Base-by-base conservation (phyloP, 2,888 invertebrate species). In the Hermaeophaga mercurialis region DNA sequence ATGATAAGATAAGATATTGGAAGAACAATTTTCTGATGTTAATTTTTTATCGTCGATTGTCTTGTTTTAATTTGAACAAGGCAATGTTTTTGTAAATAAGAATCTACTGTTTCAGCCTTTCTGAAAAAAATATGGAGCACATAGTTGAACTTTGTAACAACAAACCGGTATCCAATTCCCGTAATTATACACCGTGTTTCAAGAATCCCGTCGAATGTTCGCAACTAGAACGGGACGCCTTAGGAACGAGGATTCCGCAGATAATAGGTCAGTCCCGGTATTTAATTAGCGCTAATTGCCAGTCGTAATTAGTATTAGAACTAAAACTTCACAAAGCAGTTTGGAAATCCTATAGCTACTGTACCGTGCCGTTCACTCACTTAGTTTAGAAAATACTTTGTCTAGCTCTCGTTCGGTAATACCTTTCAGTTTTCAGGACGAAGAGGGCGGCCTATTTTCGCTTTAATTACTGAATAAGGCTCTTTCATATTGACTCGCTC, bases 281-380 rank as follows among this genome's bases (percentile, higher is more conserved):
- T 76, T 76, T 76, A 77, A 77, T 77, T 77, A 76, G 75, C 70
- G 68, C 76, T 77, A 77, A 77, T 77, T 76, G 76, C 75, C 70
- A 70, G 72, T 72, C 68, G 73, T 76, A 76, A 76, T 76, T 76
- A 76, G 75, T 75, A 74, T 74, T 73, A 76, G 73, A 75, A 74
- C 73, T 74, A 73, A 74, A 74, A 70, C 75, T 74, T 75, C 70
- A 73, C 75, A 75, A 73, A 75, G 73, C 74, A 72, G 72, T 73
- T 75, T 72, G 70, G 70, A 72, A 75, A 75, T 74, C 73, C 74
- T 72, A 73, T 73, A 70, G 68, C 70, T 61, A 68, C 70, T 58
- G 52, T 56, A 48, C 61, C 58, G 58, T 39, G 19, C 15, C 17
- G n/a, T 58, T 56, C 59, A 58, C 57, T 54, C 61, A 62, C 65